These are phyloP conservation scores for Mythimna vitellina DNA, from an alignment of 2,888 invertebrate species.

Conservation along the genomic window DNA sequence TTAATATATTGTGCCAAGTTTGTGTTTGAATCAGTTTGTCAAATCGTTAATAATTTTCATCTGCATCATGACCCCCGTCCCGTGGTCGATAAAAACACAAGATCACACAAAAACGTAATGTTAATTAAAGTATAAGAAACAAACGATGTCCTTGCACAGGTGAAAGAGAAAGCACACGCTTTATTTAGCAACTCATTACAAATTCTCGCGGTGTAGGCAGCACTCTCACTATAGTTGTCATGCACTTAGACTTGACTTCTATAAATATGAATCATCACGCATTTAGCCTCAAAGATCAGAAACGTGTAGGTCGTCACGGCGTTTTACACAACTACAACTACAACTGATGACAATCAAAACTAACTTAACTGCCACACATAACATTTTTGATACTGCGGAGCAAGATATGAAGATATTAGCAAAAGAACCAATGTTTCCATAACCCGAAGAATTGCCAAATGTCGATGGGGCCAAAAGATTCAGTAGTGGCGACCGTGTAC, in stretches of 20 bases:
- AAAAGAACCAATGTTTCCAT: too few relatives aligned
- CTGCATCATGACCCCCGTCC: too few relatives aligned
- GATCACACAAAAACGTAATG: neutral
- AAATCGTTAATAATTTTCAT: too few relatives aligned
- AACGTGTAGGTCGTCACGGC: slow-evolving; percentile 4
- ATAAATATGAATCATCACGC: slow-evolving; percentile 39
- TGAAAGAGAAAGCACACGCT: slow-evolving; percentile 36
- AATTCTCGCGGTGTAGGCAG: slow-evolving; percentile 37
- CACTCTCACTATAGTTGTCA: slow-evolving; percentile 35
- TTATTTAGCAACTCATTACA: slow-evolving; percentile 36
- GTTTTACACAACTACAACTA: neutral
- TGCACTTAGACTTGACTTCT: slow-evolving; percentile 32
- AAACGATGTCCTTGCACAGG: slow-evolving; percentile 12
- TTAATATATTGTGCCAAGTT: too few relatives aligned
- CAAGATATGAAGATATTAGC: neutral
- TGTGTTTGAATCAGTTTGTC: too few relatives aligned
- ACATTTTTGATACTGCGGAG: neutral
- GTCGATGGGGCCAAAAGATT: too few relatives aligned
- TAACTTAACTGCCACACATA: neutral
- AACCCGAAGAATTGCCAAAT: too few relatives aligned
- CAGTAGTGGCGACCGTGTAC: too few relatives aligned
- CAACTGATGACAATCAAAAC: neutral
- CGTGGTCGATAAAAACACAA: too few relatives aligned
- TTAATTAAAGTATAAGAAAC: slow-evolving; percentile 10
- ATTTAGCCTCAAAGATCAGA: slow-evolving; percentile 24